Evolutionary conservation across 2,888 invertebrate species (phyloP).

Genomic region (Drosophila setosimentum): DNA sequence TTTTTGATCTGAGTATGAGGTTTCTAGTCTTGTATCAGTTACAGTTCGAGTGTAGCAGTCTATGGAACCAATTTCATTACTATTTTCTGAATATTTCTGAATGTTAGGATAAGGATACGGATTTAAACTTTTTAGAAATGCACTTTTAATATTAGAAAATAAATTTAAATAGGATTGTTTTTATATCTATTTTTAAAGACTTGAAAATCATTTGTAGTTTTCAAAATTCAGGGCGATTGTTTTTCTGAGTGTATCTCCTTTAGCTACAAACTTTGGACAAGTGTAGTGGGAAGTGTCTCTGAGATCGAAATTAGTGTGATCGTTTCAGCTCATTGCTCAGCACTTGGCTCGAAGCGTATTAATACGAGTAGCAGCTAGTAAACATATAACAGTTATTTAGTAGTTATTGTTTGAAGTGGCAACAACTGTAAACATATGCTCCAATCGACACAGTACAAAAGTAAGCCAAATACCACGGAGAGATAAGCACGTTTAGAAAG

Average conservation of each 20-base stretch:
- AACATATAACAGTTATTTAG: not conserved
- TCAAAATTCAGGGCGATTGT: not conserved
- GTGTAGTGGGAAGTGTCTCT: not conserved
- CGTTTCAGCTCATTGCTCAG: too few relatives aligned
- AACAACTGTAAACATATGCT: slow-evolving; percentile 12
- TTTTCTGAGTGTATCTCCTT: not conserved
- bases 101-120: not conserved
- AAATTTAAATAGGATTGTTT: not conserved
- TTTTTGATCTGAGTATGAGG: not conserved
- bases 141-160: not conserved
- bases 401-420: slow-evolving; percentile 13
- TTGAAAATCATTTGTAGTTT: not conserved
- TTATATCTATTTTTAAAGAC: not conserved
- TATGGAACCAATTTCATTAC: not conserved
- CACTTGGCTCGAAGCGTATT: too few relatives aligned
- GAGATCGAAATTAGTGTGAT: not conserved
- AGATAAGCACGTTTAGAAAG: slow-evolving; percentile 4
- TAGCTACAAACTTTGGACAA: not conserved
- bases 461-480: not conserved
- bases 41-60: not conserved
- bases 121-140: not conserved
- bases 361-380: not conserved
- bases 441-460: not conserved
- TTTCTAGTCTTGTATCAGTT: not conserved
- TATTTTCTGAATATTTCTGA: not conserved